These are phyloP conservation scores for Mylabris sibirica DNA, from an alignment of 2,888 invertebrate species.

Conservation along the genomic window DNA sequence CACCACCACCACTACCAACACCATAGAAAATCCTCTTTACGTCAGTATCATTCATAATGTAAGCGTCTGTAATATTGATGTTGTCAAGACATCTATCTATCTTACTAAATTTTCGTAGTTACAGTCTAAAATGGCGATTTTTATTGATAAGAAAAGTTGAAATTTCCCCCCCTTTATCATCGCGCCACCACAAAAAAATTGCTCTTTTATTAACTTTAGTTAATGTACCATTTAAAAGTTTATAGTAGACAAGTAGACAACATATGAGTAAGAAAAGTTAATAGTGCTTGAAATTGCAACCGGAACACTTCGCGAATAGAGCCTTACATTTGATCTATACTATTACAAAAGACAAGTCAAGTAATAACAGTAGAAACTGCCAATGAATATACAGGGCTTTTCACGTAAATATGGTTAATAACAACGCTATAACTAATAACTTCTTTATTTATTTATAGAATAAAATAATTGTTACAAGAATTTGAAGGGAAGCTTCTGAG, in stretches of 20 bases:
- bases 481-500: too few species aligned
- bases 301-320: slow-evolving; percentile 12
- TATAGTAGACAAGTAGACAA: slow-evolving; percentile 6
- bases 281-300: slow-evolving; percentile 12
- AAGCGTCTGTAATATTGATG: slow-evolving; percentile 53
- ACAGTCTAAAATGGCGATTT: slow-evolving; percentile 40
- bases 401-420: too few species aligned
- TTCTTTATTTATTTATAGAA: too few species aligned
- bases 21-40: slow-evolving; percentile 50
- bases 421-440: too few species aligned
- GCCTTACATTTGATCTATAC: slow-evolving; percentile 10
- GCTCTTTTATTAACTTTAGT: background rate
- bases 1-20: background rate
- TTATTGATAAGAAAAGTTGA: slow-evolving; percentile 38
- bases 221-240: slow-evolving; percentile 4
- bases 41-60: slow-evolving; percentile 57
- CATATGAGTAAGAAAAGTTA: slow-evolving; percentile 8
- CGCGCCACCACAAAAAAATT: slow-evolving; percentile 1
- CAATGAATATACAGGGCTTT: too few species aligned
- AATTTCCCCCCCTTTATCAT: background rate
- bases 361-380: slow-evolving; percentile 7
- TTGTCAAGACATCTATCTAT: slow-evolving; percentile 55
- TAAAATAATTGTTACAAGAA: too few species aligned
- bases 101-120: slow-evolving; percentile 48
- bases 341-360: slow-evolving; percentile 8